These are phyloP conservation scores for Oreochromis spilurus DNA, from an alignment of 2,113 vertebrate species.

Conservation along the genomic window DNA sequence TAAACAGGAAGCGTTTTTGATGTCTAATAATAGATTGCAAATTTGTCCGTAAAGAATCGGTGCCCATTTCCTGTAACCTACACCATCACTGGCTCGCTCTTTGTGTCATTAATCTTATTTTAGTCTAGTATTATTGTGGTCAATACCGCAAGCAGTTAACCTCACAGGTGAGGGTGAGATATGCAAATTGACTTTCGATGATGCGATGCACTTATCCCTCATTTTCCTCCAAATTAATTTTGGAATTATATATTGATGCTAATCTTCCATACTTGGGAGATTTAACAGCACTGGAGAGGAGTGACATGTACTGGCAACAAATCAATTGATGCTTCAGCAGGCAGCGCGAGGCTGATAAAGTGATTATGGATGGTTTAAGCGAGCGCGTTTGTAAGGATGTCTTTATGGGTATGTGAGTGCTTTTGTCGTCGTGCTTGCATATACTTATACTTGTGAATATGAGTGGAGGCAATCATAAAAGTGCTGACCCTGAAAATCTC, in stretches of 20 bases:
- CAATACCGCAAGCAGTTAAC: background rate
- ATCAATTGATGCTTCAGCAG: slow-evolving; percentile 24
- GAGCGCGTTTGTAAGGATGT: background rate
- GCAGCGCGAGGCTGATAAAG: slow-evolving; percentile 16
- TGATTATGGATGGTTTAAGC: slow-evolving; percentile 22
- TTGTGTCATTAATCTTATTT: background rate
- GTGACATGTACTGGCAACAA: slow-evolving; percentile 1
- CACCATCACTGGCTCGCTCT: background rate
- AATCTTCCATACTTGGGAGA: background rate
- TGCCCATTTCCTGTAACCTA: background rate
- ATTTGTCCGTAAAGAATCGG: background rate
- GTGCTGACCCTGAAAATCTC: slow-evolving; percentile 55
- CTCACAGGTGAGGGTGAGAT: background rate
- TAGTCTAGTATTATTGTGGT: background rate
- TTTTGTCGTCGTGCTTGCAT: background rate
- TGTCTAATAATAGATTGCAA: background rate
- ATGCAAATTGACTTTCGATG: background rate
- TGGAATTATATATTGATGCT: slow-evolving; percentile 4
- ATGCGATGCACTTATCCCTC: background rate
- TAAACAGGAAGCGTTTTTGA: background rate
- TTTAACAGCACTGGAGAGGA: background rate
- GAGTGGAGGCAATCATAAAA: slow-evolving; percentile 54
- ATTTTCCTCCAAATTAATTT: background rate
- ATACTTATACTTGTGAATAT: slow-evolving; percentile 11
- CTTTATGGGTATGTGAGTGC: background rate